A percentile compares a stretch with the other conserved stretches of the same genome.
These are phyloP conservation scores for Cheilosia grossa DNA, from an alignment of 2,888 invertebrate genomes.

Conservation along the genomic window DNA sequence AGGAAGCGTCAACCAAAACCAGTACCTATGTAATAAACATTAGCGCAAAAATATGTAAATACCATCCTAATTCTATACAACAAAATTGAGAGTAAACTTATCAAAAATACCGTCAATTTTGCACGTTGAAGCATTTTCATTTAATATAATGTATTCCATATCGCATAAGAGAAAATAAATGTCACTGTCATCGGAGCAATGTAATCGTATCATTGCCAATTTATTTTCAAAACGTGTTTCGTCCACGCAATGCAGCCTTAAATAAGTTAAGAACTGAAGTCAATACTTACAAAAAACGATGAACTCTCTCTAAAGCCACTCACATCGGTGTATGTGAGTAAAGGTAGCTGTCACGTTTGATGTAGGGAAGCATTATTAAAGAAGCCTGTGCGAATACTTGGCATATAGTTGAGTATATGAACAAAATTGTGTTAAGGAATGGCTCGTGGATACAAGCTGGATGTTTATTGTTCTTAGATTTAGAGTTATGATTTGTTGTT, in stretches of 20 bases:
- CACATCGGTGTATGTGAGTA: not conserved
- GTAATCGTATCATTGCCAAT: too few species aligned
- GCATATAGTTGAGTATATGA: not conserved
- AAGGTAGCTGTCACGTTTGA: not conserved
- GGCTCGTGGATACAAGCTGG: not conserved
- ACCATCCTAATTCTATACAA: too few species aligned
- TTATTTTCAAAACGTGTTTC: not conserved
- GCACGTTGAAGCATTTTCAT: too few species aligned
- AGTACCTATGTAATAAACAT: too few species aligned
- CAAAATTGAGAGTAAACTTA: too few species aligned
- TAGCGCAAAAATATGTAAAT: too few species aligned
- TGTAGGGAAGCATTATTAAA: not conserved
- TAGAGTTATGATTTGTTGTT: too few species aligned
- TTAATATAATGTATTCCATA: too few species aligned
- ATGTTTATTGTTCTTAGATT: not conserved
- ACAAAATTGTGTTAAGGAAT: not conserved
- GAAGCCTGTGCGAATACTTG: slow-evolving; percentile 4
- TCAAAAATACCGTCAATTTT: too few species aligned
- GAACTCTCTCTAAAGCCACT: not conserved
- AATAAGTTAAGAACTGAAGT: not conserved
- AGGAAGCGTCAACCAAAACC: too few species aligned
- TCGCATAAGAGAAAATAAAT: too few species aligned
- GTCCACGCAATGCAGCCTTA: not conserved
- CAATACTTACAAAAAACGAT: slow-evolving; percentile 28
- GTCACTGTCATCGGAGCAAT: too few species aligned